Evolutionary conservation across 2,888 invertebrate genomes (phyloP).

Genomic region (Apodemia mormo): DNA sequence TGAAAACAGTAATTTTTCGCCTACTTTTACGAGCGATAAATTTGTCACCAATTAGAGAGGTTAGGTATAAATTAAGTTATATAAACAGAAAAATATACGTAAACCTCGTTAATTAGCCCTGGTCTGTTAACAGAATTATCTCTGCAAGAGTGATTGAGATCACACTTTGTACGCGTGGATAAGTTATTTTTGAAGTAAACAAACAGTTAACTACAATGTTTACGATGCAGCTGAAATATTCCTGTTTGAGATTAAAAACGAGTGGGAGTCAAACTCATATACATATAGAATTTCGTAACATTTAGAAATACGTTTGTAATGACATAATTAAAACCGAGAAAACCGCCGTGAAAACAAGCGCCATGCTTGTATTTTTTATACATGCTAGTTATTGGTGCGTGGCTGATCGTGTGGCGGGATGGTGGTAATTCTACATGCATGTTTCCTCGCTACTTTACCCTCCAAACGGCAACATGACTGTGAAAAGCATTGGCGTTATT

Average conservation of each 20-base stretch:
- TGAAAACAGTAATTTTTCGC: no score
- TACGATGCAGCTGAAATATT: background rate
- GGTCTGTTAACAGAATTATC: slow-evolving; percentile 27
- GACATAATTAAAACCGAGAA: background rate
- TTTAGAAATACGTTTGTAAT: no score
- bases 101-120: slow-evolving; percentile 27
- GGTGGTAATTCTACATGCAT: no score
- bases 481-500: no score
- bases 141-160: slow-evolving; percentile 26
- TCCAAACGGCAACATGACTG: no score
- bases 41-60: no score
- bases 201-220: slow-evolving; percentile 11
- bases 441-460: no score
- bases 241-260: background rate
- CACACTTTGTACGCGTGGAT: slow-evolving; percentile 21
- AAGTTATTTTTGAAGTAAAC: slow-evolving; percentile 24
- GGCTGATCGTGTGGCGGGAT: no score
- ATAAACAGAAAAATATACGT: slow-evolving; percentile 22
- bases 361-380: no score
- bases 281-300: background rate
- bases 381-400: no score
- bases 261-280: background rate
- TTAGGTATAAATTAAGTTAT: background rate
- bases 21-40: no score
- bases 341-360: no score